phyloP scores from a whole-genome alignment of 2,113 vertebrate genomes.

The Lepisosteus osseus region DNA sequence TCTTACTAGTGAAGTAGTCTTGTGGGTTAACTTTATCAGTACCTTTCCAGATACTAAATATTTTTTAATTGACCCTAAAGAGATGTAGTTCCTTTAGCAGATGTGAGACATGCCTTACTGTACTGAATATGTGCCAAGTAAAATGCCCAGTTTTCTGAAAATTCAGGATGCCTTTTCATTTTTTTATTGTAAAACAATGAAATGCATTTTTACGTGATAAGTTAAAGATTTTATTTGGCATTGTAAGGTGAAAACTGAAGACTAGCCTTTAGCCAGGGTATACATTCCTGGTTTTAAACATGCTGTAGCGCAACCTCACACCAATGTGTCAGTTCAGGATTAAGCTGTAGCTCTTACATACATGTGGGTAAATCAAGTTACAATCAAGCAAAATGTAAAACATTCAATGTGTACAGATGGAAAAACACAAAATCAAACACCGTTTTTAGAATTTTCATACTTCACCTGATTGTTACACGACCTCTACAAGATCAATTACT shows the following conservation, averaged over 20 bases:
- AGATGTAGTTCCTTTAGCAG: too few species aligned
- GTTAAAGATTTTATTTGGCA: constrained; percentile 41
- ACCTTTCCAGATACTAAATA: too few species aligned
- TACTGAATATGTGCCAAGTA: too few species aligned
- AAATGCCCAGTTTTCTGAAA: too few species aligned
- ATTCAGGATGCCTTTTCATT: too few species aligned
- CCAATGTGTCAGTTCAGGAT: not conserved
- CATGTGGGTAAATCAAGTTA: constrained; percentile 5
- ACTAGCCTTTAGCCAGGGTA: not conserved
- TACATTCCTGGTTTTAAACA: not conserved
- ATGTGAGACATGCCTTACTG: too few species aligned
- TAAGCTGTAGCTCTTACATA: constrained; percentile 9
- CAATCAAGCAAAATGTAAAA: constrained; percentile 7
- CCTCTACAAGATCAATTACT: not conserved
- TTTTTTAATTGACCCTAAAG: too few species aligned
- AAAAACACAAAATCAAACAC: not conserved
- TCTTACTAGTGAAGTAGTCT: too few species aligned
- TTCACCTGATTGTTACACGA: not conserved
- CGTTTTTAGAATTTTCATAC: not conserved
- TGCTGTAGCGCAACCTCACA: constrained; percentile 14
- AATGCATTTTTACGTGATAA: constrained; percentile 1
- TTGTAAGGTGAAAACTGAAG: constrained; percentile 36
- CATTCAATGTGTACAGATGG: constrained; percentile 11
- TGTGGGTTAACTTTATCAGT: too few species aligned
- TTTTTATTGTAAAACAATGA: too few species aligned